phyloP scores from a whole-genome alignment of 2,113 vertebrate genomes.

The Hassar affinis region DNA sequence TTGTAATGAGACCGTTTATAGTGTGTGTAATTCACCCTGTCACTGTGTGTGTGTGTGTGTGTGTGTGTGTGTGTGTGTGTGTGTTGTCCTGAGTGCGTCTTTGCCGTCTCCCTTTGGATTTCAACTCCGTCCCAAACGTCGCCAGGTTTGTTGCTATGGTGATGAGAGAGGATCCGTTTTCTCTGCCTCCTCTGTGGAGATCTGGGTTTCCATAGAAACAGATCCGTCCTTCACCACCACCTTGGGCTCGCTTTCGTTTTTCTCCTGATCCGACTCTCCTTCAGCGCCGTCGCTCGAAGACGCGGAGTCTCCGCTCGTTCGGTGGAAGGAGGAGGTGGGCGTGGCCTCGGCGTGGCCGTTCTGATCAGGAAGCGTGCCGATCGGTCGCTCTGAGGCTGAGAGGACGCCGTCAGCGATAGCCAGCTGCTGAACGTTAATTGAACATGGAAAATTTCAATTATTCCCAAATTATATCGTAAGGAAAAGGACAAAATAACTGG shows the following conservation, averaged over 20 bases:
- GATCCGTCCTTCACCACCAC: slow-evolving; percentile 30
- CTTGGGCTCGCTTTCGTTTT: neutral
- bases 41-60: neutral
- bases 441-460: too few species aligned
- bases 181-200: slow-evolving; percentile 22
- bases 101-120: slow-evolving; percentile 15
- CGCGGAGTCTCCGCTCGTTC: slow-evolving; percentile 28
- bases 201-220: slow-evolving; percentile 49
- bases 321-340: slow-evolving; percentile 53
- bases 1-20: neutral
- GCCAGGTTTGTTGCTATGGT: slow-evolving; percentile 47
- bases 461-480: too few species aligned
- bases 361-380: slow-evolving; percentile 15
- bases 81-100: slow-evolving; percentile 1
- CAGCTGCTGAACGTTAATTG: slow-evolving; percentile 66
- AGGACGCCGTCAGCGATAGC: slow-evolving; percentile 56
- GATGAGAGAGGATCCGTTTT: slow-evolving; percentile 24
- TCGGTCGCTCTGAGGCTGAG: slow-evolving; percentile 46
- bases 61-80: slow-evolving; percentile 16
- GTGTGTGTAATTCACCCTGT: neutral
- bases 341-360: neutral
- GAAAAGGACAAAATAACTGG: neutral
- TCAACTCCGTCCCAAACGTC: neutral
- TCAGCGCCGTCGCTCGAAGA: slow-evolving; percentile 58
- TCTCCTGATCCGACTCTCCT: neutral